Base-by-base conservation (phyloP, 2,797 vertebrate genomes). In the Acomys russatus region DNA sequence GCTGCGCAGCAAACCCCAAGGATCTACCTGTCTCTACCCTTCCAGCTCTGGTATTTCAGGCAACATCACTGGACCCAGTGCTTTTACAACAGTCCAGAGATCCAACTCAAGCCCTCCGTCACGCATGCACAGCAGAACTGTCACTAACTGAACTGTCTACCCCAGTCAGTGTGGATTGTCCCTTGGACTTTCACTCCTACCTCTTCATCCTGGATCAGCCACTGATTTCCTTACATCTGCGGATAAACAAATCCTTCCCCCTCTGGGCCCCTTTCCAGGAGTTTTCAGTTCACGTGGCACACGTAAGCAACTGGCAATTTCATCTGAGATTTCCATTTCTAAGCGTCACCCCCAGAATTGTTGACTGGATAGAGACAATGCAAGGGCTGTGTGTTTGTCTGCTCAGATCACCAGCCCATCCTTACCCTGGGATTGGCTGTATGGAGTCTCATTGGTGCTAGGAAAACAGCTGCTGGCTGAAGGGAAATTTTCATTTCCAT, bases 221-320 rank as follows among this genome's bases (percentile, higher is more conserved):
- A n/a, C 59, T 66, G 30, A 18, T 49, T 79, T 91, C 35, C 59
- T 97, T 66, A 64, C 93, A 70, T 79, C 63, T 63, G 82, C 59
- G 23, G 64, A 33, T 51, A 77, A 44, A 44, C 44, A 44, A 88
- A 56, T 49, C n/a, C 17, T 79, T 30, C 44, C 35, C 51, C 95
- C 76, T 77, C 25, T 68, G 54, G 20, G 8, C 70, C 35, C 70
- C 6, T 66, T 61, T 76, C 68, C 23, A 70, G 56, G 14, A 80
- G 66, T 25, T 30, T 9, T 28, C 78, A 56, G 49, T 90, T 90
- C 82, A 28, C 22, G 5, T 23, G 20, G 1, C 64, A 68, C 49
- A 63, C 14, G 12, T 28, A 54, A 44, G 35, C 74, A 74, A 30
- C 9, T 30, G 49, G 44, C 28, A 91, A 9, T 9, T 77, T 25